These are phyloP conservation scores for Drosophila fungiperda DNA, from an alignment of 2,888 invertebrate species.

Conservation along the genomic window DNA sequence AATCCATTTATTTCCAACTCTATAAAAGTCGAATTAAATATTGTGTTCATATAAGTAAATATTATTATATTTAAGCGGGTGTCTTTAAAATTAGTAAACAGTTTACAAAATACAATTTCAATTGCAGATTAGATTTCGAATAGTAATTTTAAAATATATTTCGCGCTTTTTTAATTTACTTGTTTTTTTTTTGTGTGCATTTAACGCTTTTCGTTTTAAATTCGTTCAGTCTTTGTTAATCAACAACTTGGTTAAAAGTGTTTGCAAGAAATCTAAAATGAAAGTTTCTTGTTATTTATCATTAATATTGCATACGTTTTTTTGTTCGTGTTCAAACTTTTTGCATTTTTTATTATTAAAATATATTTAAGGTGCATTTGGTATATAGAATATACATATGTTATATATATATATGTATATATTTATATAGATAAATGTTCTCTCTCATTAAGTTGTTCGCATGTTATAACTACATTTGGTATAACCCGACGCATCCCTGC, in stretches of 20 bases:
- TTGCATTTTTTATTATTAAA: constrained; percentile 58
- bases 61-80: constrained; percentile 56
- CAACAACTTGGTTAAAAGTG: constrained; percentile 64
- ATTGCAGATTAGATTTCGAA: constrained; percentile 39
- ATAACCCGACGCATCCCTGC: constrained; percentile 33
- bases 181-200: constrained; percentile 19
- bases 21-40: constrained; percentile 32
- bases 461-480: constrained; percentile 70
- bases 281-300: constrained; percentile 37
- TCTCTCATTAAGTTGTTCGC: constrained; percentile 34
- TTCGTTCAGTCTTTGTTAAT: constrained; percentile 78
- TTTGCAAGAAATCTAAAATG: constrained; percentile 29
- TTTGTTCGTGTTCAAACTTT: constrained; percentile 30
- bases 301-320: constrained; percentile 42
- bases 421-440: constrained; percentile 25
- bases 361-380: constrained; percentile 46
- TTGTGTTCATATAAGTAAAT: constrained; percentile 37
- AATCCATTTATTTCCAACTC: constrained; percentile 38
- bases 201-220: constrained; percentile 52
- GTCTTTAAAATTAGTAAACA: constrained; percentile 63
- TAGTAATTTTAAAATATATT: constrained; percentile 23
- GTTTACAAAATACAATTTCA: constrained; percentile 68
- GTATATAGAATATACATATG: constrained; percentile 26
- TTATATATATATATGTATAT: constrained; percentile 19
- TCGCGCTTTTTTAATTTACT: background rate